Conservation (phyloP, 2,113 vertebrate species). For the Urocolius indicus region DNA sequence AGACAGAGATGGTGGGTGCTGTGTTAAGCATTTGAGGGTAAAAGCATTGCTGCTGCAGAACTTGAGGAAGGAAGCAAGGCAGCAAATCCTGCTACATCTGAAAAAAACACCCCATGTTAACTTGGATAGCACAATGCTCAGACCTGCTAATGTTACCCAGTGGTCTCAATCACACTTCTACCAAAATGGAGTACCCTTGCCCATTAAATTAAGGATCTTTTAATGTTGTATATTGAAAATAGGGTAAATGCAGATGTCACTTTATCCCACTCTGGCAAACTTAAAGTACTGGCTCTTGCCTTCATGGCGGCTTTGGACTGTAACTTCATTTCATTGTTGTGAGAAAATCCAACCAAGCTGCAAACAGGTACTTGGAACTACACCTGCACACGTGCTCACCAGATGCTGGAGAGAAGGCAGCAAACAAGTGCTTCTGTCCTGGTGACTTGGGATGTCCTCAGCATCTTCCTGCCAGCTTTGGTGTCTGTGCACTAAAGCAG, state of each 20-base stretch:
- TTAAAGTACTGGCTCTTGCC: neutral
- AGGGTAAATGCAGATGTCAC: accelerated
- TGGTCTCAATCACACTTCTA: neutral
- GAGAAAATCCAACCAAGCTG: neutral
- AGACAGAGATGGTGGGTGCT: neutral
- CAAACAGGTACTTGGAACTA: neutral
- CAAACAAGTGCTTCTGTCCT: neutral
- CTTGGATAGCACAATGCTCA: neutral
- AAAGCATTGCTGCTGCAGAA: neutral
- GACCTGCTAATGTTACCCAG: neutral
- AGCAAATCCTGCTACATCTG: neutral
- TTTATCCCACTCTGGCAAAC: neutral
- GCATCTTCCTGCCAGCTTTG: neutral
- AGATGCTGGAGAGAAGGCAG: neutral
- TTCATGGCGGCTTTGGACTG: neutral
- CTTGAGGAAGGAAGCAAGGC: neutral
- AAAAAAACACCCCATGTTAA: neutral
- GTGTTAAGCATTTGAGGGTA: neutral
- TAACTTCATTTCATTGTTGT: neutral
- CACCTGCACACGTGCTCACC: accelerated
- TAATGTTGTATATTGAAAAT: neutral
- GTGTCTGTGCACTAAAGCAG: accelerated
- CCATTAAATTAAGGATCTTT: neutral
- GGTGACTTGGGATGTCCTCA: accelerated
- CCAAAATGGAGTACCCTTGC: neutral